Evolutionary conservation across 1,140 invertebrate species (phyloP).

Genomic region (Drosophila seguyi): DNA sequence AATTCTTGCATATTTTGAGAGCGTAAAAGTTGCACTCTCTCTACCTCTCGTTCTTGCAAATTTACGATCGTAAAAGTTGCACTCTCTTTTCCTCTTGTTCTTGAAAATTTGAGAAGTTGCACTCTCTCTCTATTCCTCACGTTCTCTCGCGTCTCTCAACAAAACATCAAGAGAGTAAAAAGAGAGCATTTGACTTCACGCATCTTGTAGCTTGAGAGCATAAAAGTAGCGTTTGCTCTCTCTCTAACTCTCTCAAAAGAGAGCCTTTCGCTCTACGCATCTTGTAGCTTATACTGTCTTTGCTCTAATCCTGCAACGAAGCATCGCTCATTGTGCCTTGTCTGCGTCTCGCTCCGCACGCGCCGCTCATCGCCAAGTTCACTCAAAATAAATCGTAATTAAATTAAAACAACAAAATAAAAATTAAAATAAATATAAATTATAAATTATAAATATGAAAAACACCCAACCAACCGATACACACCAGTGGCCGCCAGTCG

Average conservation of each 20-base stretch:
- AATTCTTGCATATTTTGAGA: too few species aligned
- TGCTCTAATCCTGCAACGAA: constrained; percentile 16
- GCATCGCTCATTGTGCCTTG: constrained; percentile 55
- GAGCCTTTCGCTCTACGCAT: background rate
- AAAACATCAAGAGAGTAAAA: background rate
- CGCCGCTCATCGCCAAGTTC: constrained; percentile 47
- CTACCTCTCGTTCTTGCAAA: too few species aligned
- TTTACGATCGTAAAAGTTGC: too few species aligned
- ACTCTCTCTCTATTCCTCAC: too few species aligned
- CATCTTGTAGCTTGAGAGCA: too few species aligned
- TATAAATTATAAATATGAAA: background rate
- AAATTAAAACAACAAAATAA: background rate
- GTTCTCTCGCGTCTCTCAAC: too few species aligned
- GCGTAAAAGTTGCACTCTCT: background rate
- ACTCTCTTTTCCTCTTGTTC: too few species aligned
- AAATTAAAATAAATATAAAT: constrained; percentile 4
- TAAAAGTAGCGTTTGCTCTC: background rate
- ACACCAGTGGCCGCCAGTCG: constrained; percentile 71
- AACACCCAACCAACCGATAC: constrained; percentile 25
- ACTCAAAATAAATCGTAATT: constrained; percentile 5
- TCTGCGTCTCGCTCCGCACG: constrained; percentile 59
- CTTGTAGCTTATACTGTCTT: background rate
- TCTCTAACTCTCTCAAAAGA: background rate
- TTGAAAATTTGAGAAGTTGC: too few species aligned
- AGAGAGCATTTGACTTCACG: background rate